A percentile compares a stretch with the other conserved stretches of the same genome.
phyloP scores from a whole-genome alignment of 2,888 invertebrate genomes.

The Ormyrus thymus region DNA sequence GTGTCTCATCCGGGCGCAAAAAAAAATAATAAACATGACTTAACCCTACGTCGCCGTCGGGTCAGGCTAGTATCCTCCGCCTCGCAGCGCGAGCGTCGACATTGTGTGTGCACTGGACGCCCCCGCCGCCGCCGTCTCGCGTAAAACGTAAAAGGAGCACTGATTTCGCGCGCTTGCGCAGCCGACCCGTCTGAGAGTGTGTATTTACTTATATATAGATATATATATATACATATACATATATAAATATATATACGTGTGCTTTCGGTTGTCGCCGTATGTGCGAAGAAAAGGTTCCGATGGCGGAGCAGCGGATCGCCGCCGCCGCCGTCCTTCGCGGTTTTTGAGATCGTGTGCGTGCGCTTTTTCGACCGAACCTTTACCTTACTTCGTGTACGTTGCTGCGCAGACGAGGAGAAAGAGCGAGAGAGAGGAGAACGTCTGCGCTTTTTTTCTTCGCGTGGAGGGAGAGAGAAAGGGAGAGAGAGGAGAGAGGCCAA shows the following conservation, averaged over 20 bases:
- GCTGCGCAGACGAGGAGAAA: not conserved
- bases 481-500: not conserved
- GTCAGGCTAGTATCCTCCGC: constrained; percentile 8
- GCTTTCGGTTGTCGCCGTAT: no score
- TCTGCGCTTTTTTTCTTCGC: constrained; percentile 1
- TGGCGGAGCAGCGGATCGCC: constrained; percentile 4
- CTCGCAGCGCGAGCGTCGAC: constrained; percentile 14
- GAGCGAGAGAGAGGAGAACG: constrained; percentile 22
- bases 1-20: not conserved
- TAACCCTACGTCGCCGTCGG: constrained; percentile 1
- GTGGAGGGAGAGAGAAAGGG: not conserved
- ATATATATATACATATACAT: no score
- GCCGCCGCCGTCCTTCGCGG: not conserved
- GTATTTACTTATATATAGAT: no score
- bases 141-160: constrained; percentile 21
- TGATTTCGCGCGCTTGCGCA: no score
- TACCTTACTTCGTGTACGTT: not conserved
- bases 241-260: no score
- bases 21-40: constrained; percentile 22
- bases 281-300: not conserved
- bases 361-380: not conserved
- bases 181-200: no score
- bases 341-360: not conserved
- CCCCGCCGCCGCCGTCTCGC: not conserved
- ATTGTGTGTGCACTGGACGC: constrained; percentile 18